These are phyloP conservation scores for Copidosoma floridanum DNA, from an alignment of 1,140 invertebrate genomes.

Conservation along the genomic window DNA sequence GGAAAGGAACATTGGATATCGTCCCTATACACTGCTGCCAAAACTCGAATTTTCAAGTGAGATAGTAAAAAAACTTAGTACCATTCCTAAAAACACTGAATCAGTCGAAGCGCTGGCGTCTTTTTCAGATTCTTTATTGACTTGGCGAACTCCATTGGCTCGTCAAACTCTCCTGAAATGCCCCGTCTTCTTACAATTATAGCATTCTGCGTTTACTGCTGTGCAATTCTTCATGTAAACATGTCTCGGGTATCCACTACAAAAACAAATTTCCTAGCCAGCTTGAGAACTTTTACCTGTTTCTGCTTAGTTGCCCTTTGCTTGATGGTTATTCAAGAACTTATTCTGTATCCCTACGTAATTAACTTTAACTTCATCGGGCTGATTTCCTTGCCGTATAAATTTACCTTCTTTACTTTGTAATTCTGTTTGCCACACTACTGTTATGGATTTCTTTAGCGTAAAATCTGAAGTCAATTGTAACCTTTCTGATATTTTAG, in stretches of 20 bases:
- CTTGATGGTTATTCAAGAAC: background rate
- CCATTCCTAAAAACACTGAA: background rate
- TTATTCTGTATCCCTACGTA: slow-evolving; percentile 4
- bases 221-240: slow-evolving; percentile 26
- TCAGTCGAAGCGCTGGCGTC: background rate
- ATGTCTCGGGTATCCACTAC: slow-evolving; percentile 22
- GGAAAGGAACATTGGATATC: background rate
- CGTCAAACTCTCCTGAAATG: slow-evolving; percentile 32
- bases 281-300: background rate
- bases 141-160: background rate
- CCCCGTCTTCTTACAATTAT: slow-evolving; percentile 29
- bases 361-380: background rate
- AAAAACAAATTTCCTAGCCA: slow-evolving; percentile 2
- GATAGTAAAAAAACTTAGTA: no score
- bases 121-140: background rate
- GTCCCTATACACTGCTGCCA: no score
- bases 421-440: slow-evolving; percentile 29
- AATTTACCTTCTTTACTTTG: slow-evolving; percentile 23
- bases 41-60: no score
- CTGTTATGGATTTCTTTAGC: slow-evolving; percentile 28
- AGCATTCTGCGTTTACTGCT: slow-evolving; percentile 24
- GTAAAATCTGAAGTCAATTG: slow-evolving; percentile 31
- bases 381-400: slow-evolving; percentile 2
- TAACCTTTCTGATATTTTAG: slow-evolving; percentile 32
- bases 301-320: background rate